These are phyloP conservation scores for Amphiprion percula DNA, from an alignment of 2,113 vertebrate genomes.

Conservation along the genomic window DNA sequence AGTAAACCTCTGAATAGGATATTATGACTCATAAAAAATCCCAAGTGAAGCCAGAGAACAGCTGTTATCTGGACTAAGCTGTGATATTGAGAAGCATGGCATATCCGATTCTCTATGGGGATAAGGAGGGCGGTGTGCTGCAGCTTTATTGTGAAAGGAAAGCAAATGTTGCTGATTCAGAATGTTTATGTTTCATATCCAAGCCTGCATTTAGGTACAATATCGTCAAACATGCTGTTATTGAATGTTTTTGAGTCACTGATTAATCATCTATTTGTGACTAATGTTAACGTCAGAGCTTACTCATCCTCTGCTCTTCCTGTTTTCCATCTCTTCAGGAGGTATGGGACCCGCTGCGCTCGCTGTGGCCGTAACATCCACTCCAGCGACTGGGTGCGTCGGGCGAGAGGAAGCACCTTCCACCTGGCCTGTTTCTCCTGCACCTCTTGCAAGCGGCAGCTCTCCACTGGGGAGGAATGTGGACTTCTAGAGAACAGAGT, in stretches of 20 bases:
- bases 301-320: background rate
- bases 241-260: background rate
- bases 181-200: background rate
- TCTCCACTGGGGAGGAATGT: constrained; percentile 97
- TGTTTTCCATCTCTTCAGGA: constrained; percentile 78
- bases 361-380: constrained; percentile 98
- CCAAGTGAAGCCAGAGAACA: too few species aligned
- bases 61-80: too few species aligned
- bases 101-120: too few species aligned
- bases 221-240: background rate
- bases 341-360: constrained; percentile 95
- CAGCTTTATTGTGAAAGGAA: too few species aligned
- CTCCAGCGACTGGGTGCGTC: constrained; percentile 95
- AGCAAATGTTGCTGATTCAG: too few species aligned
- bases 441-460: constrained; percentile 95
- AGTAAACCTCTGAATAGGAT: too few species aligned
- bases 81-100: too few species aligned
- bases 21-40: too few species aligned
- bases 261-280: background rate
- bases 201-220: background rate
- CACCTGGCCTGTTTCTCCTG: constrained; percentile 97
- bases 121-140: too few species aligned
- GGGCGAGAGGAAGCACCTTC: constrained; percentile 95
- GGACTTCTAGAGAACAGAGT: constrained; percentile 95
- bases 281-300: background rate